phyloP scores from a whole-genome alignment of 2,113 vertebrate genomes.

The Hipposideros armiger region DNA sequence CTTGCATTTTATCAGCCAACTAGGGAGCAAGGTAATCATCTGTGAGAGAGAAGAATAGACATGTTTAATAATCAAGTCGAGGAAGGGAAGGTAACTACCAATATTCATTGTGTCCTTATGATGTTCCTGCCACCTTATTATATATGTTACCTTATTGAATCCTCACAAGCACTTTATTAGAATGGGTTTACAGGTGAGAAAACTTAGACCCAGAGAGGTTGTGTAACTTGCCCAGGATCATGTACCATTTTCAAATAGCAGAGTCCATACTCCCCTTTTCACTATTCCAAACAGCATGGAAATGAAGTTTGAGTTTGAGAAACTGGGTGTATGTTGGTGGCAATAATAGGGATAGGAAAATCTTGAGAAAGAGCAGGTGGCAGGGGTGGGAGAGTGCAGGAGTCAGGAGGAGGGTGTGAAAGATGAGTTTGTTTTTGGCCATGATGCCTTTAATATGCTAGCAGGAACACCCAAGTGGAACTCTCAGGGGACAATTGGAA shows the following conservation, averaged over 20 bases:
- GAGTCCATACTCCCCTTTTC: background rate
- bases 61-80: background rate
- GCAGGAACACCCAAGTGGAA: background rate
- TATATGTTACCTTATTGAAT: background rate
- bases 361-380: background rate
- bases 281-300: background rate
- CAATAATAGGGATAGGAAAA: background rate
- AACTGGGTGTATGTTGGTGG: background rate
- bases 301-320: background rate
- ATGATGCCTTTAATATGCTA: background rate
- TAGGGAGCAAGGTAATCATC: background rate
- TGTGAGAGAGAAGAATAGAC: background rate
- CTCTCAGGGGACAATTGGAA: background rate
- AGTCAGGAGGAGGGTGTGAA: background rate
- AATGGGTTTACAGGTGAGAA: background rate
- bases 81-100: background rate
- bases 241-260: background rate
- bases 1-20: background rate
- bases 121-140: background rate
- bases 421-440: background rate
- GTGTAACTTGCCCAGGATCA: background rate
- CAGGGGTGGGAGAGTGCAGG: background rate
- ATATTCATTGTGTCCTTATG: background rate
- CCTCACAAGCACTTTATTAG: background rate
- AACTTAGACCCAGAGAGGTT: background rate